Evolutionary conservation across 2,113 vertebrate genomes (phyloP), one percentile per base, ranked within the genome.

Genomic region (Podarcis cretensis): DNA sequence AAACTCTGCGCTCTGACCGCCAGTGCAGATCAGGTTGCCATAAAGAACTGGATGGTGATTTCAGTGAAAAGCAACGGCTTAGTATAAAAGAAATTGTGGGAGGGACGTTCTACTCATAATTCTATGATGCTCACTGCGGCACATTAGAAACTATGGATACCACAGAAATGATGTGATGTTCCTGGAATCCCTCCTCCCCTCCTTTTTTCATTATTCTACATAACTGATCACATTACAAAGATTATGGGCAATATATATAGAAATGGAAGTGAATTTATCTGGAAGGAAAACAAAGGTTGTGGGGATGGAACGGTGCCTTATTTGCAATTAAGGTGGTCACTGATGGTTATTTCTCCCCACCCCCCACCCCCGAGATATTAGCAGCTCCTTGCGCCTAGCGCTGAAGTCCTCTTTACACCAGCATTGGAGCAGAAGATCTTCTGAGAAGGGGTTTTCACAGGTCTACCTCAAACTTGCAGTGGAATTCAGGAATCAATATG

Each of bases 311-410:
- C 2, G 0, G 37, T 69, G 4, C 16, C 43, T 85, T 76, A 85
- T 90, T 89, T 87, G 81, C 88, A 77, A 85, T 23, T 30, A 89
- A 82, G 89, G 91, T 1, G 92, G 90, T 91, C 59, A 89, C 81
- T 87, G 93, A 90, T 73, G 90, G 86, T 87, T 57, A 86, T 77
- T 87, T 84, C 7, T 2, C 73, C 20, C 91, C 84, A 40, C 76
- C 85, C 12, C 32, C 12, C 32, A 90, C 84, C 75, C 85, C 69
- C 87, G 6, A 74, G 84, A 91, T 92, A 86, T 32, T 88, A 94
- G 94, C 95, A 95, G 95, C 92, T 94, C 88, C 16, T 3, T 12
- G 86, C 89, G 93, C 92, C 94, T 93, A 89, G 81, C 78, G 5
- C 59, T 32, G 54, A 35, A 43, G 54, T 48, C 48, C 84, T 84